Evolutionary conservation across 2,888 invertebrate genomes (phyloP), one percentile per base, ranked within the genome.

Genomic region (Cremastobaeus sp.): DNA sequence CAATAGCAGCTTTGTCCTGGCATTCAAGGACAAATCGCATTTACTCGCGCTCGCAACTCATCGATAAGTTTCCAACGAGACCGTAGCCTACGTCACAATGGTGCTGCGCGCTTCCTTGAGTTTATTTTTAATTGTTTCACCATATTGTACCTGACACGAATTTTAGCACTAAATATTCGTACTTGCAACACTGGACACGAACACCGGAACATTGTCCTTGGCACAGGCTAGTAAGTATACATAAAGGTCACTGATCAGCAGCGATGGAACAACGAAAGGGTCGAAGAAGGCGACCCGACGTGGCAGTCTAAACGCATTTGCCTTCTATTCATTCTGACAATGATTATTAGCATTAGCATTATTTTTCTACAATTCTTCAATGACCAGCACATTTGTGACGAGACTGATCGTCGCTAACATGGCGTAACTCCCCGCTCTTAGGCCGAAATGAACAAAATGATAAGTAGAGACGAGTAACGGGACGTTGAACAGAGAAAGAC

Each of bases 401-500:
- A 32, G 15, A 20, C 25, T 14, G 17, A 55, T 41, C 20, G 55
- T 65, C 65, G 39, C 5, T 9, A 59, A 48, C 35, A 79, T 82
- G 79, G 81, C 81, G 81, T 82, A 83, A 84, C 85, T 85, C 85
- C 85, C 85, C 85, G 85, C 85, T 81, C 84, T 77, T 85, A 85
- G 85, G 84, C 82, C 76, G 81, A 81, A 71, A 34, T 15, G 14
- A 18, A 3, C 3, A 47, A 48, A 43, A 45, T 8, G 25, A 8
- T n/a, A 32, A 9, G 37, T 11, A 25, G 14, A 60, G 14, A 74
- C 15, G 28, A 15, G 28, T 35, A 17, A 43, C 47, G 15, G 32
- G 12, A 28, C 3, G 28, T 41, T 59, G 39, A 37, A 25, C 57
- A 52, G 47, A 41, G 30, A 47, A 21, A 32, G n/a, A 54, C 34